phyloP scores from a whole-genome alignment of 2,888 invertebrate genomes.

The Dromius quadrimaculatus region DNA sequence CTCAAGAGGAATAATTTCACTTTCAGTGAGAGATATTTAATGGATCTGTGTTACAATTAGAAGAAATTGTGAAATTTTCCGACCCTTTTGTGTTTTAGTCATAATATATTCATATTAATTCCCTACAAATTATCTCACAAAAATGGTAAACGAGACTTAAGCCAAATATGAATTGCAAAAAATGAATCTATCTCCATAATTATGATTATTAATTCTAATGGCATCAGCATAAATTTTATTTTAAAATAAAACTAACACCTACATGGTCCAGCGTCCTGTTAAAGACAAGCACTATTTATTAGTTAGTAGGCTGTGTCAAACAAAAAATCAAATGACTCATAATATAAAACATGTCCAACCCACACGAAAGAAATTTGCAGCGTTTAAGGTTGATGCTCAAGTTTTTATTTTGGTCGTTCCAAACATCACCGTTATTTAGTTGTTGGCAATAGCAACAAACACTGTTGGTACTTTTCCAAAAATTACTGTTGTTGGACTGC shows the following conservation, averaged over 20 bases:
- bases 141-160: no score
- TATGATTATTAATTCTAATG: not conserved
- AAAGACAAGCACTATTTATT: conserved; percentile 28
- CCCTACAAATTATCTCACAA: no score
- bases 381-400: not conserved
- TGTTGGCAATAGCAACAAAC: not conserved
- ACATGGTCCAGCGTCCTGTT: not conserved
- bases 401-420: not conserved
- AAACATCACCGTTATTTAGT: not conserved
- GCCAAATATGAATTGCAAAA: not conserved
- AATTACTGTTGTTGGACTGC: not conserved
- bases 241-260: not conserved
- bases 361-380: not conserved
- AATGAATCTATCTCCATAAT: not conserved
- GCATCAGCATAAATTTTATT: conserved; percentile 6
- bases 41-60: no score
- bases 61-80: no score
- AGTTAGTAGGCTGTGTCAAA: conserved; percentile 6
- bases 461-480: not conserved
- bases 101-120: no score
- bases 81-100: no score
- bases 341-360: conserved; percentile 15
- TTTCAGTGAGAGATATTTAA: no score
- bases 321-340: conserved; percentile 12
- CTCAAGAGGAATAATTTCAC: no score